These are phyloP conservation scores for Meghimatium bilineatum DNA, from an alignment of 2,888 invertebrate genomes.

Conservation along the genomic window DNA sequence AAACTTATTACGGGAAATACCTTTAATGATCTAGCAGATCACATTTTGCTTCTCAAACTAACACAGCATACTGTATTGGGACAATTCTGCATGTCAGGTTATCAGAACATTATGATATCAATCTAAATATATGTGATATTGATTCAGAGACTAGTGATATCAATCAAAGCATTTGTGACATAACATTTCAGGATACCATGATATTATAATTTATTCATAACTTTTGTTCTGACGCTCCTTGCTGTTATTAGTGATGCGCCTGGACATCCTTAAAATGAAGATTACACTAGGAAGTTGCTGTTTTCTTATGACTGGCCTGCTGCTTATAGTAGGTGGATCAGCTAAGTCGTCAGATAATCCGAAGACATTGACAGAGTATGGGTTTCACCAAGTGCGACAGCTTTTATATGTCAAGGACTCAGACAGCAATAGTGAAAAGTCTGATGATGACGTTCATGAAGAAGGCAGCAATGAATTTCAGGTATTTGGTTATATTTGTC, in stretches of 20 bases:
- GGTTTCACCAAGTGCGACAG: not conserved
- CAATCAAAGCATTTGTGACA: not conserved
- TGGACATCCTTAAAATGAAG: not conserved
- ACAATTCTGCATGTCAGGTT: too few species aligned
- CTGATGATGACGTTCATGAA: not conserved
- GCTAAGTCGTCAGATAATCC: not conserved
- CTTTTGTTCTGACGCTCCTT: not conserved
- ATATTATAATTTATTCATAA: not conserved
- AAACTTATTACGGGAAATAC: not conserved
- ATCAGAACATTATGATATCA: too few species aligned
- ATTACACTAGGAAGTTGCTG: not conserved
- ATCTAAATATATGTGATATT: too few species aligned
- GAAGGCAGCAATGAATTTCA: not conserved
- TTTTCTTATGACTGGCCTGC: not conserved
- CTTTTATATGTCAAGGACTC: not conserved
- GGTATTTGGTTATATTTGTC: not conserved
- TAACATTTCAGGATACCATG: not conserved
- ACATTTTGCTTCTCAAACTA: not conserved
- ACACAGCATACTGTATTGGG: not conserved
- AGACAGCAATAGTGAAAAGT: not conserved
- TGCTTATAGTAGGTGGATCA: not conserved
- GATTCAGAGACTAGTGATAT: not conserved
- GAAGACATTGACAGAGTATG: not conserved
- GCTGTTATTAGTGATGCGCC: not conserved
- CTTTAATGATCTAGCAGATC: not conserved